Conservation (phyloP, 2,797 vertebrate species). For the Acanthis flammea region DNA sequence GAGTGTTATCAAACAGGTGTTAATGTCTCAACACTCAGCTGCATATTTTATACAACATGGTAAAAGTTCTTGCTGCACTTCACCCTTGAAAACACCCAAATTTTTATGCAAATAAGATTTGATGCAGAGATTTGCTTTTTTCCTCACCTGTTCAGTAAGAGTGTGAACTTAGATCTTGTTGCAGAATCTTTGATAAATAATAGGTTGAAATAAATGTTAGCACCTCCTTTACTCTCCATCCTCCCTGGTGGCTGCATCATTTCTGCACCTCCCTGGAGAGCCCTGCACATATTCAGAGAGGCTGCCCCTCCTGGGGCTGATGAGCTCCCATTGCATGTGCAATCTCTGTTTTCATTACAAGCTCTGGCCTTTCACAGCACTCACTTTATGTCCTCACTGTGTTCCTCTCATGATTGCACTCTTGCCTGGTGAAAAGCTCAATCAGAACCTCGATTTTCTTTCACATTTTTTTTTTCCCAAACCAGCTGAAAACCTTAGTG, state of each 20-base stretch:
- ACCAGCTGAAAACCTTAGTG: neutral
- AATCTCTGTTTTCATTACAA: neutral
- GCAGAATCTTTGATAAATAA: neutral
- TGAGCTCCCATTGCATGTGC: neutral
- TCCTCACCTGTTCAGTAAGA: neutral
- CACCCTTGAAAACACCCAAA: neutral
- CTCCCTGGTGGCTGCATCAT: neutral
- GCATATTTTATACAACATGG: accelerated
- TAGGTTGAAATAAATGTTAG: neutral
- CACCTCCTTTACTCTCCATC: neutral
- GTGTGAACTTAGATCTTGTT: neutral
- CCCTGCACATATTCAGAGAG: neutral
- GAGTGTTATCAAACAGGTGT: neutral
- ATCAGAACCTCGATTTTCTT: neutral
- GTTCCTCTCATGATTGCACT: neutral
- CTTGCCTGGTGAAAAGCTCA: neutral
- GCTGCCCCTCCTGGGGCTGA: neutral
- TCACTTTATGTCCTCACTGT: neutral
- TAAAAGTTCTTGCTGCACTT: neutral
- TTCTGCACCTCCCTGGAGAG: neutral
- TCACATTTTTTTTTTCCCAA: neutral
- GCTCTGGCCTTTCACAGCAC: neutral
- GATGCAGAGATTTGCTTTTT: neutral
- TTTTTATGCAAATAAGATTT: neutral
- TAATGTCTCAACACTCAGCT: neutral